Conservation (phyloP, 2,888 invertebrate genomes). For the Criorhina ranunculi region DNA sequence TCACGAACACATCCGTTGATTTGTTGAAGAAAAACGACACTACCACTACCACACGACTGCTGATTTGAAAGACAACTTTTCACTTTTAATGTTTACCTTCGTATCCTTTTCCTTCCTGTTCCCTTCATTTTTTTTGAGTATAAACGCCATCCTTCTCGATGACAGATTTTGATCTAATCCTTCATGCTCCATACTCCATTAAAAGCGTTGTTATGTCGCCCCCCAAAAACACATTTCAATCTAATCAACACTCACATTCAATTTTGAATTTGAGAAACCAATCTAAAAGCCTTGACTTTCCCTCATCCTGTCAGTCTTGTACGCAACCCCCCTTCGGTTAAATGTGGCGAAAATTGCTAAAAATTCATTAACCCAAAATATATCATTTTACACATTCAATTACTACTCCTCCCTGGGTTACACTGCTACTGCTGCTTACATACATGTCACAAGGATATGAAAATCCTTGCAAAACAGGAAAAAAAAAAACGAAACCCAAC, state of each 20-base stretch:
- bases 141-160: too few species aligned
- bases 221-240: slow-evolving; percentile 32
- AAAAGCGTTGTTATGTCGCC: background rate
- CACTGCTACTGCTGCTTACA: slow-evolving; percentile 6
- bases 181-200: slow-evolving; percentile 8
- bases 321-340: slow-evolving; percentile 8
- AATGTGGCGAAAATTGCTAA: slow-evolving; percentile 64
- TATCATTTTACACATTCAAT: slow-evolving; percentile 76
- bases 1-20: too few species aligned
- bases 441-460: slow-evolving; percentile 46
- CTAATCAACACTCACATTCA: slow-evolving; percentile 60
- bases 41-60: too few species aligned
- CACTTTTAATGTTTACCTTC: too few species aligned
- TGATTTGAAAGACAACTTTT: too few species aligned
- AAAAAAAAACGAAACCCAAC: slow-evolving; percentile 30
- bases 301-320: background rate
- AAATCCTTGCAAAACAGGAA: slow-evolving; percentile 42
- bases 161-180: background rate
- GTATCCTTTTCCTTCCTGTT: too few species aligned
- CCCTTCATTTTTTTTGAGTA: too few species aligned
- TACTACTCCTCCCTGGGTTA: slow-evolving; percentile 53
- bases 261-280: slow-evolving; percentile 23
- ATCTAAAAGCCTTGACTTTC: slow-evolving; percentile 10
- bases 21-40: too few species aligned
- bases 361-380: slow-evolving; percentile 77